phyloP scores from a whole-genome alignment of 2,113 vertebrate genomes.

The Gobiocypris rarus region DNA sequence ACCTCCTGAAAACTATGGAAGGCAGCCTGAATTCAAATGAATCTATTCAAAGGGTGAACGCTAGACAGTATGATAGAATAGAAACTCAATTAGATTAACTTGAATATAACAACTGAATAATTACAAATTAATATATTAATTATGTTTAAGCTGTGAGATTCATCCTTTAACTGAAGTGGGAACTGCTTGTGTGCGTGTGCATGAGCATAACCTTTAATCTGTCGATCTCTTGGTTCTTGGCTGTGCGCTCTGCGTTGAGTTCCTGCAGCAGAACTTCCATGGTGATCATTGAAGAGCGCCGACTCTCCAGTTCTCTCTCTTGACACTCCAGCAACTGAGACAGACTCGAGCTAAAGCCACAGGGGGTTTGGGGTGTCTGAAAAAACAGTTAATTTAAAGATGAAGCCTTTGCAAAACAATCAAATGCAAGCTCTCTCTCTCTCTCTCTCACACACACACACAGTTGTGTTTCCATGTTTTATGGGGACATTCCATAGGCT shows the following conservation, averaged over 20 bases:
- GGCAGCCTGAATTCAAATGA: no score
- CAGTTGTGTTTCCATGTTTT: no score
- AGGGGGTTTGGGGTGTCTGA: slow-evolving; percentile 86
- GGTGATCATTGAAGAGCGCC: slow-evolving; percentile 83
- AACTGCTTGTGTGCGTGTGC: neutral
- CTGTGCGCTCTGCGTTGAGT: slow-evolving; percentile 84
- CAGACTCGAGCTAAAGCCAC: slow-evolving; percentile 79
- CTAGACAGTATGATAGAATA: no score
- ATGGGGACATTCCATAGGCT: no score
- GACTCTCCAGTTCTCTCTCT: slow-evolving; percentile 86
- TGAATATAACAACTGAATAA: neutral
- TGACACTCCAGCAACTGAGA: slow-evolving; percentile 83
- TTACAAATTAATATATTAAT: neutral
- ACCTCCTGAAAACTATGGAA: neutral
- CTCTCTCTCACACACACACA: neutral
- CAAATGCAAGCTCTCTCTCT: neutral
- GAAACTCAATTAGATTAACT: no score
- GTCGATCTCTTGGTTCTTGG: slow-evolving; percentile 91
- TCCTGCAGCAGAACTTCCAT: slow-evolving; percentile 87
- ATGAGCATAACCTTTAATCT: slow-evolving; percentile 79
- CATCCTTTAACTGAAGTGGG: neutral
- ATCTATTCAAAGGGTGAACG: no score
- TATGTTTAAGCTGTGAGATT: neutral
- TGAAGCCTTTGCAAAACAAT: neutral
- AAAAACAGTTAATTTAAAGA: neutral